Evolutionary conservation across 1,140 invertebrate genomes (phyloP).

Genomic region (Hylyphantes graminicola): DNA sequence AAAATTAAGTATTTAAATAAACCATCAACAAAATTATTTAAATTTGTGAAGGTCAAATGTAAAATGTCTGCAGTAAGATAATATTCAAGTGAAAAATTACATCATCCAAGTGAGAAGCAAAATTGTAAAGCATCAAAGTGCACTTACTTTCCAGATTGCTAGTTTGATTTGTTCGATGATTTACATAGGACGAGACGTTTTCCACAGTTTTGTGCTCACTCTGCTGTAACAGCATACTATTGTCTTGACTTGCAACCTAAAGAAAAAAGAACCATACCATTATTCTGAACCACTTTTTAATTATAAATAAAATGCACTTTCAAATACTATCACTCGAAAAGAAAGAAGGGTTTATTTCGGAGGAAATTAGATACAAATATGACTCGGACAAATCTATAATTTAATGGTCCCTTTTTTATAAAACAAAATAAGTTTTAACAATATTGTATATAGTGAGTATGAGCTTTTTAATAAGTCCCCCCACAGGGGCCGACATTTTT

Average conservation of each 20-base stretch:
- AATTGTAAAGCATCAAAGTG: no score
- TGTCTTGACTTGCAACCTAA: constrained; percentile 53
- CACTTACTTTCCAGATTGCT: constrained; percentile 37
- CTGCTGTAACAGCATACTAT: constrained; percentile 38
- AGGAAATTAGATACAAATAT: no score
- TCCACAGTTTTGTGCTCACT: constrained; percentile 57
- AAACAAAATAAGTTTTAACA: no score
- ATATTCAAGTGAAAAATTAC: no score
- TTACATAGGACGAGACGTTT: constrained; percentile 57
- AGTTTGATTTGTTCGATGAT: constrained; percentile 57
- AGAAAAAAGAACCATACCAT: not conserved
- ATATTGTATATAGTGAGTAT: no score
- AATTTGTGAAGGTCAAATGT: not conserved
- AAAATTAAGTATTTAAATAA: not conserved
- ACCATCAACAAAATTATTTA: not conserved
- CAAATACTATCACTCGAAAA: no score
- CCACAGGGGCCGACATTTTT: no score
- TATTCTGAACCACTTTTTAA: not conserved
- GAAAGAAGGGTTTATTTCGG: no score
- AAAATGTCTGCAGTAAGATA: not conserved
- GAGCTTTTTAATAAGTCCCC: no score
- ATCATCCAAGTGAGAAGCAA: no score
- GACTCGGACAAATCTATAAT: no score
- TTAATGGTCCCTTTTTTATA: no score
- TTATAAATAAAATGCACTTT: not conserved